Conservation (phyloP, 1,140 invertebrate genomes). For the Mizuhopecten yessoensis region DNA sequence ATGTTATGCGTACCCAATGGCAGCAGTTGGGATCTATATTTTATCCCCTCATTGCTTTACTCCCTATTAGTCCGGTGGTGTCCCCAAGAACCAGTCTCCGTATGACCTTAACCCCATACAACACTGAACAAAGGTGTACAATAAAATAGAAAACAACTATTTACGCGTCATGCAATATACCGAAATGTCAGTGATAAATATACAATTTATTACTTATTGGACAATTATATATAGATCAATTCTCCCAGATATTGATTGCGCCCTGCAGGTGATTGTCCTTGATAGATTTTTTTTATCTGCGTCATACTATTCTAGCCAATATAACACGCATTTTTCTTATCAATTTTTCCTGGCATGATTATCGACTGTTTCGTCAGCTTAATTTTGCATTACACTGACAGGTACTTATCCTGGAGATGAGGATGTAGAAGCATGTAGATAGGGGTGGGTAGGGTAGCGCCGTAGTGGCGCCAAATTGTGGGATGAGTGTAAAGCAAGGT, state of each 20-base stretch:
- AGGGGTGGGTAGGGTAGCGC: not conserved
- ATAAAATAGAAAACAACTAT: too few species aligned
- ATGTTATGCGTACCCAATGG: too few species aligned
- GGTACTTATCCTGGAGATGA: not conserved
- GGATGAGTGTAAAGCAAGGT: too few species aligned
- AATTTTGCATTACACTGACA: not conserved
- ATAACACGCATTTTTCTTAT: not conserved
- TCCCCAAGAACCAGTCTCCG: too few species aligned
- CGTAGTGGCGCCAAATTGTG: not conserved
- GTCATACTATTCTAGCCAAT: not conserved
- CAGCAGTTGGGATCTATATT: too few species aligned
- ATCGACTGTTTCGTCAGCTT: not conserved
- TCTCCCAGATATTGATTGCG: not conserved
- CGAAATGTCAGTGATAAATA: not conserved
- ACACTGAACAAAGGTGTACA: too few species aligned
- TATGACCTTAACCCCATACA: too few species aligned
- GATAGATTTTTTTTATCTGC: not conserved
- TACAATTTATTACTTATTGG: conserved; percentile 29
- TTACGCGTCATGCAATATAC: too few species aligned
- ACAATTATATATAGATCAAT: conserved; percentile 27
- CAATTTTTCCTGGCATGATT: not conserved
- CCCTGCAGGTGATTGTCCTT: not conserved
- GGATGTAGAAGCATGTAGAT: not conserved
- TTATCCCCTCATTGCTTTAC: too few species aligned
- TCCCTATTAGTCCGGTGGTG: too few species aligned